Percentiles rank a stretch among this genome's conserved stretches.
Conservation (phyloP, 2,113 vertebrate species). For the Mus pahari region DNA sequence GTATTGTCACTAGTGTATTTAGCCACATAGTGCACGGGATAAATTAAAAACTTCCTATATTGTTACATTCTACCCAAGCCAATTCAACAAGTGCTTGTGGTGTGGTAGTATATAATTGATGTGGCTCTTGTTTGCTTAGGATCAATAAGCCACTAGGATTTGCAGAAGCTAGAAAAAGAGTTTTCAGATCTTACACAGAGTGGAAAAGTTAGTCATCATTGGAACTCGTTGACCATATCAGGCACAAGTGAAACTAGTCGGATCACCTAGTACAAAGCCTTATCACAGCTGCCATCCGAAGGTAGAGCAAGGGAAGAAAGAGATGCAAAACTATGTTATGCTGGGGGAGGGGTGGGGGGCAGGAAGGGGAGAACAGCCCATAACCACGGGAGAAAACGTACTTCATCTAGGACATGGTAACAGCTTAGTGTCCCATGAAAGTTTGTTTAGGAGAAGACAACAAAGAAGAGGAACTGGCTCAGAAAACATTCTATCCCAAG, state of each 20-base stretch:
- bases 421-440: background rate
- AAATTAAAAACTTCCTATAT: background rate
- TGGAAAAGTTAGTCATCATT: background rate
- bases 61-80: background rate
- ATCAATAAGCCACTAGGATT: background rate
- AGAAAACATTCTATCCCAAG: background rate
- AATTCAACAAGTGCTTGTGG: background rate
- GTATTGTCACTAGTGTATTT: background rate
- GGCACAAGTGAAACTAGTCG: background rate
- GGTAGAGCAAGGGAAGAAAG: background rate
- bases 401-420: background rate
- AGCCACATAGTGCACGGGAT: background rate
- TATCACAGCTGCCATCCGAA: background rate
- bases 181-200: background rate
- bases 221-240: background rate
- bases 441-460: background rate
- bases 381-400: too few relatives aligned
- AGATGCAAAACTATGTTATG: background rate
- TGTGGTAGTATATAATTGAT: background rate
- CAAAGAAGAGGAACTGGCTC: background rate
- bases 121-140: background rate
- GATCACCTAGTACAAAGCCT: background rate
- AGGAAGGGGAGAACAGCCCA: background rate
- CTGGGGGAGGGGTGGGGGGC: background rate
- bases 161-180: background rate